Evolutionary conservation across 2,113 vertebrate genomes (phyloP).

Genomic region (Macroglossus sobrinus): DNA sequence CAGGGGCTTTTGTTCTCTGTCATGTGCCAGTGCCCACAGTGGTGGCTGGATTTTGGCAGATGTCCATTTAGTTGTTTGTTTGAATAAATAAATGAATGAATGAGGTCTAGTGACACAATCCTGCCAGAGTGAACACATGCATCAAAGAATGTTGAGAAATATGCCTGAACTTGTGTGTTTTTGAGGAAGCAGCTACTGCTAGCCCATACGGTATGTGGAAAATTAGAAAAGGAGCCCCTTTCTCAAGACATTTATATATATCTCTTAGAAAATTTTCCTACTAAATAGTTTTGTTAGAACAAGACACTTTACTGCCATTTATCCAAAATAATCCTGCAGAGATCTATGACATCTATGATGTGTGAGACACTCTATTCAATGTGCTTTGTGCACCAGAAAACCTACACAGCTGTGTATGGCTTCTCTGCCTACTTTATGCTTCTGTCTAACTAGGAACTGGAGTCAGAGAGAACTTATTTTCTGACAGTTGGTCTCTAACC

Average conservation of each 20-base stretch:
- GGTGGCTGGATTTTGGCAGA: not conserved
- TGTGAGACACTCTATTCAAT: not conserved
- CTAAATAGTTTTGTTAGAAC: not conserved
- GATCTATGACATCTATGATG: not conserved
- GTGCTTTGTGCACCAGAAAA: not conserved
- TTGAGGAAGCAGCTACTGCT: not conserved
- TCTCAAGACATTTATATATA: not conserved
- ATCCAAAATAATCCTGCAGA: not conserved
- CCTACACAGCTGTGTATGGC: fast-evolving
- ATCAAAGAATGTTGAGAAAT: not conserved
- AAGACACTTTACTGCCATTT: not conserved
- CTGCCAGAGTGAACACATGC: not conserved
- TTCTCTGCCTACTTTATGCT: not conserved
- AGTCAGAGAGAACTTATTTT: not conserved
- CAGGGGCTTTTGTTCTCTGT: not conserved
- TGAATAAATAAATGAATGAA: not conserved
- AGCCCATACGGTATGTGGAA: not conserved
- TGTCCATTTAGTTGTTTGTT: not conserved
- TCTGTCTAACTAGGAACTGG: not conserved
- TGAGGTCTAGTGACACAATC: not conserved
- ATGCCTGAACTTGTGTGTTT: not conserved
- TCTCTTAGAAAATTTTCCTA: not conserved
- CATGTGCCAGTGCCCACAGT: not conserved
- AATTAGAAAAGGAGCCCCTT: not conserved
- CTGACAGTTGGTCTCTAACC: not conserved